Percentiles rank a stretch among this genome's conserved stretches.
These are phyloP conservation scores for Acrobasis consociella DNA, from an alignment of 2,888 invertebrate genomes.

Conservation along the genomic window DNA sequence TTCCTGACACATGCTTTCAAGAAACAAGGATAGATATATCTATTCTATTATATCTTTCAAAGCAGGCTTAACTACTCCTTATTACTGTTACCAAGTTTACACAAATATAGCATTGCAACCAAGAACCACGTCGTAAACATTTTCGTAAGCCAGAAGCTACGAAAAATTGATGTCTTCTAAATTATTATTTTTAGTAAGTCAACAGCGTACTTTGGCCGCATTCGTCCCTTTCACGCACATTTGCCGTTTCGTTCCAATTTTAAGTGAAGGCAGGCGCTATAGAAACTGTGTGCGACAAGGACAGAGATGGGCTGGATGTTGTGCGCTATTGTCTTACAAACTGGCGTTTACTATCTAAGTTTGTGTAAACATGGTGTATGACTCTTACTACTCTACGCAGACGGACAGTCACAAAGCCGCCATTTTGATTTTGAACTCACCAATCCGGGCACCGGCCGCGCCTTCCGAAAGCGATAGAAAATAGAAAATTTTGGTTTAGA, in stretches of 20 bases:
- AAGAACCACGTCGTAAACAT: not conserved
- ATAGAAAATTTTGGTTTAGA: conserved; percentile 57
- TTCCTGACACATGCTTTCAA: not conserved
- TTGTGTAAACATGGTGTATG: conserved; percentile 17
- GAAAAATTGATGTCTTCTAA: not conserved
- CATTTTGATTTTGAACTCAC: conserved; percentile 76
- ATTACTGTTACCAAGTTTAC: conserved; percentile 3
- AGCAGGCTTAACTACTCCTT: conserved; percentile 1
- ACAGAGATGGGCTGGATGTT: not conserved
- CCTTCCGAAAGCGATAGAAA: conserved; percentile 71
- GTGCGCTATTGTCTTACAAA: not conserved
- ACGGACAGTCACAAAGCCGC: conserved; percentile 56
- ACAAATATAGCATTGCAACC: not conserved
- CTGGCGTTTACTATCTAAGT: not conserved
- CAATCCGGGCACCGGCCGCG: conserved; percentile 86
- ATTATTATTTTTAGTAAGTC: not conserved
- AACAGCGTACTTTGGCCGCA: not conserved
- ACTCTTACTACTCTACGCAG: conserved; percentile 35
- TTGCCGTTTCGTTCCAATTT: not conserved
- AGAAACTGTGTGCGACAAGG: not conserved
- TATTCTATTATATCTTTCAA: not conserved
- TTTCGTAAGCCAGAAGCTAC: not conserved
- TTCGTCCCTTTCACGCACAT: not conserved
- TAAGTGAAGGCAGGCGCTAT: not conserved
- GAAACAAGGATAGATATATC: not conserved